Percentiles rank a stretch among this genome's conserved stretches.
These are phyloP conservation scores for Pandion haliaetus DNA, from an alignment of 2,113 vertebrate species.

Conservation along the genomic window DNA sequence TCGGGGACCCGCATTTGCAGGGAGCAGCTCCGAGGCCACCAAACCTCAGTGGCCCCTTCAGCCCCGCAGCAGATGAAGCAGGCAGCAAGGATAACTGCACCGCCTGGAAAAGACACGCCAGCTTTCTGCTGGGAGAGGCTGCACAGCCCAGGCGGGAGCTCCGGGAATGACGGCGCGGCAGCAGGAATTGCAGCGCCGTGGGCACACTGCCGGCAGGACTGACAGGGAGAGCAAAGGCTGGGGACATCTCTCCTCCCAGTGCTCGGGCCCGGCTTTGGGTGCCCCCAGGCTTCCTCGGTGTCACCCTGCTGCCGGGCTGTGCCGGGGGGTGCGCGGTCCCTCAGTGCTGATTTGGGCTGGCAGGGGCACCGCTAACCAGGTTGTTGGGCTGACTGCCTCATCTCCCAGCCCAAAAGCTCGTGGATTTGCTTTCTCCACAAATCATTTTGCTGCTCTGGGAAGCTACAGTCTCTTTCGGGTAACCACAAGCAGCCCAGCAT, in stretches of 20 bases:
- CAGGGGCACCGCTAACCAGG: neutral
- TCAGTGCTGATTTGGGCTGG: too few species aligned
- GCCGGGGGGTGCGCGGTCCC: fast-evolving
- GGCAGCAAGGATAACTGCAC: neutral
- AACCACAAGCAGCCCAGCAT: fast-evolving
- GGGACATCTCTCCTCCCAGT: neutral
- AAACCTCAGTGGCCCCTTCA: neutral
- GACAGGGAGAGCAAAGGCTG: neutral
- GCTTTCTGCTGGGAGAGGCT: neutral
- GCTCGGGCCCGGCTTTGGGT: too few species aligned
- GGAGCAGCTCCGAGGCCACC: neutral
- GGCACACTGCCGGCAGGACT: neutral
- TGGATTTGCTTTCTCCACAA: neutral
- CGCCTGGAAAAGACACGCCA: neutral
- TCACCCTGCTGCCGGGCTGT: neutral
- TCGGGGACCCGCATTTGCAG: fast-evolving
- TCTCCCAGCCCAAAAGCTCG: neutral
- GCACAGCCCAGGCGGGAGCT: neutral
- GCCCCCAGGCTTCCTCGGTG: neutral
- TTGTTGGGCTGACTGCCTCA: neutral
- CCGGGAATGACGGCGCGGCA: neutral
- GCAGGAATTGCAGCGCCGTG: neutral
- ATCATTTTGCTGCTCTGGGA: neutral
- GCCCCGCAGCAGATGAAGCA: neutral
- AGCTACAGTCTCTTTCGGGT: neutral